Evolutionary conservation across 2,888 invertebrate genomes (phyloP), one percentile per base, ranked within the genome.

Genomic region (Clepsis dumicolana): DNA sequence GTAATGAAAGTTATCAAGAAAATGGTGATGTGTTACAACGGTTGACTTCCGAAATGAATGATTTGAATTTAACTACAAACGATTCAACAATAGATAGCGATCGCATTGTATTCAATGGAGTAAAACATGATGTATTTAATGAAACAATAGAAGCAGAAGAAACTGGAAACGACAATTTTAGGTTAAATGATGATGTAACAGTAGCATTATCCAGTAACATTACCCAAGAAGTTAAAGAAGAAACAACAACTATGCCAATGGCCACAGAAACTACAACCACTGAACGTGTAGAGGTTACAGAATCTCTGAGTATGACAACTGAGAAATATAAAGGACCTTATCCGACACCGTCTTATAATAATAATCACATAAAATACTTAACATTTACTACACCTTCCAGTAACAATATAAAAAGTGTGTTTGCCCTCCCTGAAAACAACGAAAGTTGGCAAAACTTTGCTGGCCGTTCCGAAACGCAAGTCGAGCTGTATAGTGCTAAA

Each of bases 1-100:
- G 72, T 10, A 76, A 76, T 48, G 76, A 79, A 71, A 81, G 69
- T 64, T 76, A 75, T 67, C 75, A 79, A 69, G 78, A 79, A 75
- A 77, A 71, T 60, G 74, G 70, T 35, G 75, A 71, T 24, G 74
- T 64, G 27, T 50, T 74, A 35, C 77, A 81, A 71, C 70, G 68
- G 21, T 72, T 74, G 67, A 67, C 70, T 12, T 62, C 74, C n/a
- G 71, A 65, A 5, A 78, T 77, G 66, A 56, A 77, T 16, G 61
- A 72, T 61, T 63, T 65, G 0, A 70, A 72, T 50, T 29, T 32
- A 27, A 68, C 65, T 18, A 1, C 1, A n/a, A 14, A 24, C n/a
- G 59, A 54, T 7, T 18, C 60, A 14, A 72, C 52, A 10, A 61
- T 70, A 27, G 57, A 53, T 48, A 65, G 50, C 21, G 29, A 63